A percentile compares a stretch with the other conserved stretches of the same genome.
phyloP scores from a whole-genome alignment of 2,888 invertebrate species.

The Bedellia somnulentella region DNA sequence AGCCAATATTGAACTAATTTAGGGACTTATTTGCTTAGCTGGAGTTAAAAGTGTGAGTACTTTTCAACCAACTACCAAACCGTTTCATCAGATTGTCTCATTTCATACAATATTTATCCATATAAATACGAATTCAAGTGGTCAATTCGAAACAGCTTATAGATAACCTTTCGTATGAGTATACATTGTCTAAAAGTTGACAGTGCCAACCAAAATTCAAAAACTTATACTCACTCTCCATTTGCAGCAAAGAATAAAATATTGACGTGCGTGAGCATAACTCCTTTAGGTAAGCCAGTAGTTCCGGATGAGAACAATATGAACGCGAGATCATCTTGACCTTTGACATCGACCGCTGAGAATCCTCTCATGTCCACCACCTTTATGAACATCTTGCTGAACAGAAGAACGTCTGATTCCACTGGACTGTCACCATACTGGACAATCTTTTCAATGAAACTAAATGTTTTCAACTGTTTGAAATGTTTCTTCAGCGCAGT shows the following conservation, averaged over 20 bases:
- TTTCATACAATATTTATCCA: no score
- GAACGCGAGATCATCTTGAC: constrained; percentile 59
- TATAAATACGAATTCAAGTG: no score
- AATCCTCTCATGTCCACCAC: constrained; percentile 28
- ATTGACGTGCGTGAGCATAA: constrained; percentile 72
- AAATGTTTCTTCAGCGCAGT: constrained; percentile 57
- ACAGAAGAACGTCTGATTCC: constrained; percentile 34
- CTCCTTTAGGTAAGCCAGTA: constrained; percentile 77
- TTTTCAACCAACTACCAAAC: no score
- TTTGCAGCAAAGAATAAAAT: constrained; percentile 42
- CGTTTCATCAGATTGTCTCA: no score
- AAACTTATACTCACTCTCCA: constrained; percentile 35
- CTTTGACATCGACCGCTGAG: constrained; percentile 50
- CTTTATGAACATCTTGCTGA: constrained; percentile 26
- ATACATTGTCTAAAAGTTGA: no score
- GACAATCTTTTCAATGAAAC: constrained; percentile 58
- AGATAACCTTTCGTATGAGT: no score
- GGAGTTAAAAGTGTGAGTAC: no score
- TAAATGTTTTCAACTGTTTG: constrained; percentile 49
- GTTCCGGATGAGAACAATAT: constrained; percentile 83
- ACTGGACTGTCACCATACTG: constrained; percentile 56
- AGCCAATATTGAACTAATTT: no score
- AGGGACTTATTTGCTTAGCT: no score
- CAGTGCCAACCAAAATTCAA: no score
- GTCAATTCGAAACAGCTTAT: no score